Evolutionary conservation across 2,888 invertebrate species (phyloP).

Genomic region (Hemistola chrysoprasaria): DNA sequence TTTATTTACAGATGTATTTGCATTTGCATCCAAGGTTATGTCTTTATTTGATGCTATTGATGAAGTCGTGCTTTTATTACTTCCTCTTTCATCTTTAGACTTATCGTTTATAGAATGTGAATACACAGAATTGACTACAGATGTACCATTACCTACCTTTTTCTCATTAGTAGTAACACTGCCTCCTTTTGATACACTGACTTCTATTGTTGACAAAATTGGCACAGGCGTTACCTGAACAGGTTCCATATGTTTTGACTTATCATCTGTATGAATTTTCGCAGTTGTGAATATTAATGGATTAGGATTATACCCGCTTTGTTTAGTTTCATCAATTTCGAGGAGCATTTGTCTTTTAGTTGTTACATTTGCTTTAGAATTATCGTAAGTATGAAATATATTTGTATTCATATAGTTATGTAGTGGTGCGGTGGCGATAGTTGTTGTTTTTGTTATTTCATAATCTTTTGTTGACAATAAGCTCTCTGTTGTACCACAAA

Average conservation of each 20-base stretch:
- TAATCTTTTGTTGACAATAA: slow-evolving; percentile 33
- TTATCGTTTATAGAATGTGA: slow-evolving; percentile 12
- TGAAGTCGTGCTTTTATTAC: slow-evolving; percentile 1
- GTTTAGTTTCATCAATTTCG: slow-evolving; percentile 57
- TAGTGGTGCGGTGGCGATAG: slow-evolving; percentile 27
- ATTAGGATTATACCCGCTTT: slow-evolving; percentile 46
- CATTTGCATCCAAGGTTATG: background rate
- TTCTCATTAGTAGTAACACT: slow-evolving; percentile 30
- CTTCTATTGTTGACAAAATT: slow-evolving; percentile 66
- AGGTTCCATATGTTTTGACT: slow-evolving; percentile 63
- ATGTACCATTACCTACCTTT: slow-evolving; percentile 27
- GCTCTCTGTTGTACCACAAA: slow-evolving; percentile 39
- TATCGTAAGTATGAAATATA: slow-evolving; percentile 46
- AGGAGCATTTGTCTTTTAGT: slow-evolving; percentile 59
- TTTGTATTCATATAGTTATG: slow-evolving; percentile 68
- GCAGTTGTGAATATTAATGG: slow-evolving; percentile 76
- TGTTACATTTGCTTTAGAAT: slow-evolving; percentile 33
- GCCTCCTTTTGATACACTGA: slow-evolving; percentile 45
- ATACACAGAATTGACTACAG: slow-evolving; percentile 28
- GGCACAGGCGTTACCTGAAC: slow-evolving; percentile 65
- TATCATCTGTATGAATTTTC: slow-evolving; percentile 67
- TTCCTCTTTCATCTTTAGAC: slow-evolving; percentile 22
- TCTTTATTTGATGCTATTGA: slow-evolving; percentile 17
- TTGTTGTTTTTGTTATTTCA: slow-evolving; percentile 24
- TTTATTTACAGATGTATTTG: slow-evolving; percentile 5